Base-by-base conservation (phyloP, 1,140 invertebrate species). In the Tigriopus japonicus region DNA sequence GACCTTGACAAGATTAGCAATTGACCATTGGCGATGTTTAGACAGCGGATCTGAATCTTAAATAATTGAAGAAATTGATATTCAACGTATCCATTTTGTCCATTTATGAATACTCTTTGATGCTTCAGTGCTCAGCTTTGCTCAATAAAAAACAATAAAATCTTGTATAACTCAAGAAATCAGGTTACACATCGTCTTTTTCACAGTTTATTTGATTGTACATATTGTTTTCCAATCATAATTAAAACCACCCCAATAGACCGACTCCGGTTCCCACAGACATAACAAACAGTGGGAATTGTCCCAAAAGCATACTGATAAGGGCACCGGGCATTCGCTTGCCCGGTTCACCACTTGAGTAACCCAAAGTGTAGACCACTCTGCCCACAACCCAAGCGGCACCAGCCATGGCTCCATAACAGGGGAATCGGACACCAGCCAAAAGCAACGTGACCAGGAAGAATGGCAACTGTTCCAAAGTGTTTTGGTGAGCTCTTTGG, bases 401-500 rank as follows among this genome's bases (percentile, higher is more conserved):
- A 2, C 45, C 45, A 10, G 12, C 3, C 21, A 15, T 21, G 21
- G 45, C 45, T 49, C 3, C 45, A 15, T 17, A 15, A 15, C n/a
- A 49, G 5, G 45, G 45, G 45, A 17, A 21, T 49, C 45, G n/a
- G 12, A 49, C 6, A 5, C 45, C 45, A 6, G n/a, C 45, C n/a
- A 21, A 17, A 6, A 49, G 10, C n/a, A 49, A 21, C n/a, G 21
- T 19, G n/a, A 3, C 17, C 23, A 56, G 21, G 19, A 3, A 35
- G 42, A 58, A 17, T n/a, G 17, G 35, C 21, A 58, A 42, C n/a
- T 23, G 21, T 24, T 28, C 63, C 41, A 59, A 64, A 54, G 63
- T 64, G 56, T 63, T 64, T 23, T 64, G 63, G 56, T 64, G 63
- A 10, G 63, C 63, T 15, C 63, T 17, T 24, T 64, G 63, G 49